These are phyloP conservation scores for Lamproptera curius DNA, from an alignment of 2,888 invertebrate genomes.

Conservation along the genomic window DNA sequence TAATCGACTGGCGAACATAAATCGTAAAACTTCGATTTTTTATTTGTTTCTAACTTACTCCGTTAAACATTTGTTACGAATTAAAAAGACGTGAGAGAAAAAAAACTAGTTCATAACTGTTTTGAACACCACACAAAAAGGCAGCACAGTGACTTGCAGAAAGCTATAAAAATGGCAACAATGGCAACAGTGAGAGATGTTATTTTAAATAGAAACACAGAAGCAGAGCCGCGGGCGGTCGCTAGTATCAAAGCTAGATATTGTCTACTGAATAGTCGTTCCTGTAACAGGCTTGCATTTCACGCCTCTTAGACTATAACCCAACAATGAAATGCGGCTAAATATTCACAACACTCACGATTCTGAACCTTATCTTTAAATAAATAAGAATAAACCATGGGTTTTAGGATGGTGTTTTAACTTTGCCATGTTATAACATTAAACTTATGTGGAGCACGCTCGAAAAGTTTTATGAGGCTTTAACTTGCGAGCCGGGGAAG, in stretches of 20 bases:
- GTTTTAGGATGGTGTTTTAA: conserved; percentile 19
- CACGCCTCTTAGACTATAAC: conserved; percentile 10
- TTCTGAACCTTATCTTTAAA: conserved; percentile 21
- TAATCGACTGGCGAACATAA: too few species aligned
- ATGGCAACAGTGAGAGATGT: conserved; percentile 3
- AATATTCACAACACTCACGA: conserved; percentile 17
- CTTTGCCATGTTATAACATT: conserved; percentile 45
- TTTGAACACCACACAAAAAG: too few species aligned
- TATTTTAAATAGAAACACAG: conserved; percentile 14
- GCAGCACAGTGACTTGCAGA: not conserved
- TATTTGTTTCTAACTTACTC: too few species aligned
- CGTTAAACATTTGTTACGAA: too few species aligned
- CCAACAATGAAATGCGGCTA: conserved; percentile 13
- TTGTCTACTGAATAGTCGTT: conserved; percentile 21
- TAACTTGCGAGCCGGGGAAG: conserved; percentile 65
- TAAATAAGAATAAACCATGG: conserved; percentile 8
- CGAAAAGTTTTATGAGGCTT: conserved; percentile 70
- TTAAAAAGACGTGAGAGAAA: too few species aligned
- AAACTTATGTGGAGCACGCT: conserved; percentile 73
- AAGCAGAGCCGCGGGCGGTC: conserved; percentile 19
- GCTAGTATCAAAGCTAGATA: conserved; percentile 15
- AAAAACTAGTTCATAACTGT: too few species aligned
- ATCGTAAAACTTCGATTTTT: too few species aligned
- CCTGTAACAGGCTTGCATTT: conserved; percentile 18
- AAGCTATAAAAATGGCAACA: conserved; percentile 1